phyloP scores from a whole-genome alignment of 2,113 vertebrate genomes.

The Centropus bengalensis region DNA sequence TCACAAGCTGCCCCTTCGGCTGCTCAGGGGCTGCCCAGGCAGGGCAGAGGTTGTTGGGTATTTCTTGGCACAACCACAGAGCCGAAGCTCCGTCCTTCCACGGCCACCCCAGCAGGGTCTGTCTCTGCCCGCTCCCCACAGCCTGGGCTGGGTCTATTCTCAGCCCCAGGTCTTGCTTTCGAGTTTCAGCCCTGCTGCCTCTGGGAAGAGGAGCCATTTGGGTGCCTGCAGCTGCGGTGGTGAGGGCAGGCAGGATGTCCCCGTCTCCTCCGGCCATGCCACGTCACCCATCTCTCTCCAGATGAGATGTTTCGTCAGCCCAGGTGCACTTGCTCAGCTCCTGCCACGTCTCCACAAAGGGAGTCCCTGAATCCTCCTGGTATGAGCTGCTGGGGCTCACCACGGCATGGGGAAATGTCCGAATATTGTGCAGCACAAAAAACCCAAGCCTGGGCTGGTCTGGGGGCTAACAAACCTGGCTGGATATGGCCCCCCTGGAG shows the following conservation, averaged over 20 bases:
- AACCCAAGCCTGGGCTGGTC: background rate
- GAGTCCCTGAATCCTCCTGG: background rate
- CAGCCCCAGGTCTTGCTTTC: constrained; percentile 11
- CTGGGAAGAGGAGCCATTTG: background rate
- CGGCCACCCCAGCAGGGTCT: fast-evolving
- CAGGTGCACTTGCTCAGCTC: background rate
- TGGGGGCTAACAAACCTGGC: background rate
- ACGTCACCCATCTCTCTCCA: background rate
- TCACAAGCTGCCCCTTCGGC: fast-evolving
- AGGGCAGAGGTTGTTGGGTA: background rate
- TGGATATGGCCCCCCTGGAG: fast-evolving
- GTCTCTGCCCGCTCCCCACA: background rate
- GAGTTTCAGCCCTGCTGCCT: constrained; percentile 40
- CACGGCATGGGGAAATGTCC: background rate
- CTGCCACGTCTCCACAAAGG: background rate
- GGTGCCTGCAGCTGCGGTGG: background rate
- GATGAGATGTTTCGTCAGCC: background rate
- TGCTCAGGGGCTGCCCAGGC: background rate
- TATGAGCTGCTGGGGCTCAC: fast-evolving
- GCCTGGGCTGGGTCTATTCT: background rate
- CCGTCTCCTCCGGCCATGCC: background rate
- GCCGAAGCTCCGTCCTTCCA: fast-evolving
- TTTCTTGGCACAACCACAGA: background rate
- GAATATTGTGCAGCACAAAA: background rate
- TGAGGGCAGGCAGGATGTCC: background rate